Evolutionary conservation across 2,797 vertebrate genomes (phyloP).

Genomic region (Silurus aristotelis): DNA sequence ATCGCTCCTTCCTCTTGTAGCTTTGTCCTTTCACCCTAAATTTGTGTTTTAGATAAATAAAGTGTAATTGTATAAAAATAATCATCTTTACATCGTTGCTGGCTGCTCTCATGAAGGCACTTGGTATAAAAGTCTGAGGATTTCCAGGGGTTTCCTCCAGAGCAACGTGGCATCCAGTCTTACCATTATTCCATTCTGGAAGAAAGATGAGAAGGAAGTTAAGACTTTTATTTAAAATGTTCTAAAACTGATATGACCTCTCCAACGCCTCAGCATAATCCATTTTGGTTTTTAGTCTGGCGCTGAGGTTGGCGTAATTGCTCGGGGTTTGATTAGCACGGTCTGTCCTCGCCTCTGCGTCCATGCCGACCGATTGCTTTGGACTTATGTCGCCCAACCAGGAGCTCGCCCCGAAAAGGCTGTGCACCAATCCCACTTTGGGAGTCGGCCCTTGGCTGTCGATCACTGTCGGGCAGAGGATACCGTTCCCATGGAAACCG

Average conservation of each 20-base stretch:
- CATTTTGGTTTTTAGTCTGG: conserved; percentile 95
- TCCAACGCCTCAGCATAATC: conserved; percentile 99
- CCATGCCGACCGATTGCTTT: conserved; percentile 87
- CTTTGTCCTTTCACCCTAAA: conserved; percentile 71
- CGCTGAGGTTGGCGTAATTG: conserved; percentile 91
- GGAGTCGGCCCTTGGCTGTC: conserved; percentile 82
- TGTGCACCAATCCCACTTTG: conserved; percentile 86
- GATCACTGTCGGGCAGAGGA: conserved; percentile 86
- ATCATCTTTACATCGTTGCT: conserved; percentile 79
- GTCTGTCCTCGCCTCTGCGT: conserved; percentile 77
- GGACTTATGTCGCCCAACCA: conserved; percentile 88
- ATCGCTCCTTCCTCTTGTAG: conserved; percentile 34
- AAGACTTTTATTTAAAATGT: conserved; percentile 21
- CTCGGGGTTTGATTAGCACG: conserved; percentile 83
- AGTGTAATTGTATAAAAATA: conserved; percentile 84
- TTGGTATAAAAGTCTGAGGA: conserved; percentile 78
- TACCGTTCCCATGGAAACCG: conserved; percentile 80
- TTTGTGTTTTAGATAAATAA: conserved; percentile 84
- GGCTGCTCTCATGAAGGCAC: conserved; percentile 82
- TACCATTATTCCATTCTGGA: conserved; percentile 49
- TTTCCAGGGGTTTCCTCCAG: conserved; percentile 78
- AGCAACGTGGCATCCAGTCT: conserved; percentile 67
- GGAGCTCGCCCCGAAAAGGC: conserved; percentile 88
- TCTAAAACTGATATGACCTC: conserved; percentile 95
- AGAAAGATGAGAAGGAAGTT: conserved; percentile 2